Conservation (phyloP, 2,888 invertebrate genomes). For the Gandaritis pyraliata region DNA sequence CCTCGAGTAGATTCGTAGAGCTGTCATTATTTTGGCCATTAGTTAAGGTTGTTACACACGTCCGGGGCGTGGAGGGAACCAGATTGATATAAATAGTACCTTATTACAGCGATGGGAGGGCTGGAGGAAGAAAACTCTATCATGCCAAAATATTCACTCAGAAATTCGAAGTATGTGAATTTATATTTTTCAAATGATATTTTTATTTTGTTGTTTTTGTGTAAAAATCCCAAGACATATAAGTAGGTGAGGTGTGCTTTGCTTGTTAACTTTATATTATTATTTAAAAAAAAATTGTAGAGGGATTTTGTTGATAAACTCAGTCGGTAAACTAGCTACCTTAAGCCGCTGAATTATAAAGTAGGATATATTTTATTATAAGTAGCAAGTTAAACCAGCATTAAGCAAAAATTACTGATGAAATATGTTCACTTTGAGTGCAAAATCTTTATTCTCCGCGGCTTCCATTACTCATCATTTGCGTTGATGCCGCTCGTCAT, state of each 20-base stretch:
- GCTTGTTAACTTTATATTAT: too few species aligned
- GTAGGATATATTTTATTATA: slow-evolving; percentile 2
- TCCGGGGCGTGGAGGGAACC: slow-evolving; percentile 64
- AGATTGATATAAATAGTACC: slow-evolving; percentile 79
- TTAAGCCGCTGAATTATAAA: too few species aligned
- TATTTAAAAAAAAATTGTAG: too few species aligned
- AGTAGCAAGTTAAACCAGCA: slow-evolving; percentile 11
- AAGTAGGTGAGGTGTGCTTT: too few species aligned
- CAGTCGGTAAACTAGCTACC: too few species aligned
- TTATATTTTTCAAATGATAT: too few species aligned
- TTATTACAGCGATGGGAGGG: slow-evolving; percentile 57
- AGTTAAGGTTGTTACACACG: slow-evolving; percentile 61
- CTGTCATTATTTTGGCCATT: slow-evolving; percentile 65
- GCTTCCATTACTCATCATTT: slow-evolving; percentile 79
- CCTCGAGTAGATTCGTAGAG: slow-evolving; percentile 32
- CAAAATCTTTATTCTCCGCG: slow-evolving; percentile 32
- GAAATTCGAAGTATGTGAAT: too few species aligned
- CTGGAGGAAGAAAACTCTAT: slow-evolving; percentile 53
- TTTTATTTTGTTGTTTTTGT: too few species aligned
- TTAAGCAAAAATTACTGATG: slow-evolving; percentile 22
- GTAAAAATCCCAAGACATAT: too few species aligned
- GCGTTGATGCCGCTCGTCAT: slow-evolving; percentile 72
- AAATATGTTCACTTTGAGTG: slow-evolving; percentile 26
- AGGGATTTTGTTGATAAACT: too few species aligned
- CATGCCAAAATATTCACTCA: slow-evolving; percentile 16